These are phyloP conservation scores for Spisula solida DNA, from an alignment of 2,888 invertebrate species.

Conservation along the genomic window DNA sequence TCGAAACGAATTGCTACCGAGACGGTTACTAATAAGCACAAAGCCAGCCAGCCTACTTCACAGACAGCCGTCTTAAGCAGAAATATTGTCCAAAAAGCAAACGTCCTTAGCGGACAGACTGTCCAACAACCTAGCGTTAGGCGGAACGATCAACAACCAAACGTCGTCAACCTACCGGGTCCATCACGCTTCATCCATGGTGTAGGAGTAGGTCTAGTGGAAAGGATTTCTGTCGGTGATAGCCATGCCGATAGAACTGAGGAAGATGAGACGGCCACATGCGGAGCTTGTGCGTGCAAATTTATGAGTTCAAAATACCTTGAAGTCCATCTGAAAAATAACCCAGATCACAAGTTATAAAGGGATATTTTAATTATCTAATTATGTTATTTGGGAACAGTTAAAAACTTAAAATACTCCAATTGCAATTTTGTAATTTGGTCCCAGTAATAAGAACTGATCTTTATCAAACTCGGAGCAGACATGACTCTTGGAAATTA, in stretches of 20 bases:
- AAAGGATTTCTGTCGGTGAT: not conserved
- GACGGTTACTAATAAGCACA: not conserved
- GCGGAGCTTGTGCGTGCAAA: not conserved
- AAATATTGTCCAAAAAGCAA: not conserved
- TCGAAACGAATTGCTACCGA: not conserved
- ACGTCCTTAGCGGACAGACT: not conserved
- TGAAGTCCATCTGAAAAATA: not conserved
- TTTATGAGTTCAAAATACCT: constrained; percentile 14
- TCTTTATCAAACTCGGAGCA: too few relatives aligned
- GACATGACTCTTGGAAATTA: too few relatives aligned
- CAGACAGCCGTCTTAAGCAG: not conserved
- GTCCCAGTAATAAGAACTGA: too few relatives aligned
- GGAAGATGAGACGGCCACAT: not conserved
- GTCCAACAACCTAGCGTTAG: too few relatives aligned
- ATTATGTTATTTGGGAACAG: too few relatives aligned
- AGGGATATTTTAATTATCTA: too few relatives aligned
- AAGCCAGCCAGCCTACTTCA: not conserved
- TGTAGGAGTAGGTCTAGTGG: not conserved
- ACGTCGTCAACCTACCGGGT: not conserved
- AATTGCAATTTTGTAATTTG: too few relatives aligned
- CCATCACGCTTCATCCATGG: not conserved
- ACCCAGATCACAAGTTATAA: not conserved
- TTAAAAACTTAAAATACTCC: too few relatives aligned
- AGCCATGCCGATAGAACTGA: not conserved
- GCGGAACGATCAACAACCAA: not conserved